Evolutionary conservation across 35 echinoderm and acorn worm genomes (phyloP).

Genomic region (Lytechinus variegatus): DNA sequence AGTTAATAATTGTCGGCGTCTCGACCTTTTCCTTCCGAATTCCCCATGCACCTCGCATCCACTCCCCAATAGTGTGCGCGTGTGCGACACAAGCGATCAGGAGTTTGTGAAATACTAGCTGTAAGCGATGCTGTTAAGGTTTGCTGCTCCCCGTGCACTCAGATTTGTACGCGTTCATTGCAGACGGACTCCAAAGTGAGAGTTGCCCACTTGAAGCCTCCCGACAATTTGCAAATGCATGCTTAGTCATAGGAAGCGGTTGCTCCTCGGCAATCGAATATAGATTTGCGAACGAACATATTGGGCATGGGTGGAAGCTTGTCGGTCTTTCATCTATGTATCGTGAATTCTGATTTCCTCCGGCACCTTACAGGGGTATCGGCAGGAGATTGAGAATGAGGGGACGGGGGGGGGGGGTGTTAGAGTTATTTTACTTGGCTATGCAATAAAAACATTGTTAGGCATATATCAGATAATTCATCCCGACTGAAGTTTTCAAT

Average conservation of each 20-base stretch:
- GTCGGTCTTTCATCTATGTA: not conserved
- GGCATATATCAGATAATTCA: too few relatives aligned
- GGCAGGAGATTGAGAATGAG: too few relatives aligned
- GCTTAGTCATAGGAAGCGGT: constrained; percentile 27
- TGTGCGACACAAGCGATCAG: not conserved
- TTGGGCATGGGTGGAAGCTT: not conserved
- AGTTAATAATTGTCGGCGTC: not conserved
- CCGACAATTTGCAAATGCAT: constrained; percentile 15
- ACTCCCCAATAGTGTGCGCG: not conserved
- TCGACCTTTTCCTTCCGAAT: not conserved
- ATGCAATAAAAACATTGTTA: too few relatives aligned
- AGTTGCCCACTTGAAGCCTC: not conserved
- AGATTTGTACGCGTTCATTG: not conserved
- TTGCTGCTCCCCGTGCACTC: not conserved
- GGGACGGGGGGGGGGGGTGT: too few relatives aligned
- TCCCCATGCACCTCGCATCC: not conserved
- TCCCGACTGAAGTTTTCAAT: too few relatives aligned
- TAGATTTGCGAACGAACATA: not conserved
- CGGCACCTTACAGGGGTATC: not conserved
- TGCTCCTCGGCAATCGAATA: constrained; percentile 3
- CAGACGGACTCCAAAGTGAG: not conserved
- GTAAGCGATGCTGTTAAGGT: not conserved
- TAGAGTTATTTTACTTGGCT: too few relatives aligned
- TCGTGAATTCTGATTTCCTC: not conserved
- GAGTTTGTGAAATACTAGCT: not conserved